Base-by-base conservation (phyloP, 2,113 vertebrate species). In the Corynorhinus townsendii region DNA sequence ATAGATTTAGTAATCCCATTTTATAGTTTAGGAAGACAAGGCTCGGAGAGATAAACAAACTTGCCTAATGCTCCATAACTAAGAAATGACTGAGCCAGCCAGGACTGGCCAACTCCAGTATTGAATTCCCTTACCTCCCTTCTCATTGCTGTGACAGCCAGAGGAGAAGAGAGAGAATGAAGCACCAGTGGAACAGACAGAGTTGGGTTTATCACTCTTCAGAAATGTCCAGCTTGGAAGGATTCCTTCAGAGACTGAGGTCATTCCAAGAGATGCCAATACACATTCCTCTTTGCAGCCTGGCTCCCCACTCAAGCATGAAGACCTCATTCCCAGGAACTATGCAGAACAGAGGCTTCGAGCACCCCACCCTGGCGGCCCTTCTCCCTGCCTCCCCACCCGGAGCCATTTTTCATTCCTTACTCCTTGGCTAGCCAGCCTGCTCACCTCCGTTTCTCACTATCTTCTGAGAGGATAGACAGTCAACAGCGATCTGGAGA, bases 241-340 rank as follows among this genome's bases (percentile, higher is more conserved):
- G 38, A 22, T 43, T 86, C 79, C 43, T 84, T 68, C 20, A 16
- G 56, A 89, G 85, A 33, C 86, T 95, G 93, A 96, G 91, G 81
- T 95, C 89, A 93, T 85, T 47, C 87, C 72, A 69, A 64, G 17
- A 93, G 86, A 75, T 66, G 89, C 91, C 96, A 94, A n/a, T 28
- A 52, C 17, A 3, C 84, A 88, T 93, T 95, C 83, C 45, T 92
- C 40, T 56, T 35, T 5, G 19, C 9, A 80, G 76, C 47, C 66
- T 15, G 26, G 75, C 33, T 81, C 43, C 82, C 71, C 28, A 24
- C 45, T 82, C 20, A 3, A 43, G 59, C 47, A 2, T 56, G 71
- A 83, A 82, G 72, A 86, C 20, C 49, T 85, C 71, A 22, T 62
- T 94, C 64, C 40, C 75, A 0, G 20, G 45, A 75, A 56, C 22